phyloP scores from a whole-genome alignment of 1,140 invertebrate genomes.

The Andrena cerasifolii region DNA sequence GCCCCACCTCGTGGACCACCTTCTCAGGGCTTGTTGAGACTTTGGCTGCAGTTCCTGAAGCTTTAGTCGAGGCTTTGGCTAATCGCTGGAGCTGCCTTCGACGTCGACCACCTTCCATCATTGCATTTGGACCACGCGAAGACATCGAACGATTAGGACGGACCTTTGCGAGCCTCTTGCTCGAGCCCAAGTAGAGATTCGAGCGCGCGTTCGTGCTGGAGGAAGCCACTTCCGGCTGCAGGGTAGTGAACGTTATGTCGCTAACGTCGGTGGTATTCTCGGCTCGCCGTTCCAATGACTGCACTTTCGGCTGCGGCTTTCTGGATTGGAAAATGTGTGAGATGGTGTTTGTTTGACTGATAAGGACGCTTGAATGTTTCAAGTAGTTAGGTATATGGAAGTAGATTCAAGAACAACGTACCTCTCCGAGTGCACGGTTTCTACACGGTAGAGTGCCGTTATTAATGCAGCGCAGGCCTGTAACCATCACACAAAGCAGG shows the following conservation, averaged over 20 bases:
- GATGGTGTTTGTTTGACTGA: not conserved
- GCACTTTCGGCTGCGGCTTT: not conserved
- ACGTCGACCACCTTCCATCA: not conserved
- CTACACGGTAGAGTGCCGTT: slow-evolving; percentile 19
- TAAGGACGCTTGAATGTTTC: not conserved
- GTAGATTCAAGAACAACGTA: not conserved
- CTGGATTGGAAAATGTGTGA: not conserved
- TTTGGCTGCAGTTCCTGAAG: no score
- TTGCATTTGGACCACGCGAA: no score
- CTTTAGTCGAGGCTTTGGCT: no score
- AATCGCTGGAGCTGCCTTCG: slow-evolving; percentile 21
- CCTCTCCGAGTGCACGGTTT: slow-evolving; percentile 33
- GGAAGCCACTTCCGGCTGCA: not conserved
- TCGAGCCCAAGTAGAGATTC: fast-evolving
- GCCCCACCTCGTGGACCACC: not conserved
- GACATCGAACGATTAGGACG: not conserved
- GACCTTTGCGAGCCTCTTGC: not conserved
- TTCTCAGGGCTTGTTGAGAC: no score
- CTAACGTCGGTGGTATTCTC: not conserved
- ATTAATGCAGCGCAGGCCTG: slow-evolving; percentile 45
- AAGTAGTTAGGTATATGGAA: not conserved
- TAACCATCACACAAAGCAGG: not conserved
- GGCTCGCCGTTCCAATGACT: not conserved
- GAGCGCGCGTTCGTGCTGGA: no score
- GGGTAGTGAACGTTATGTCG: slow-evolving; percentile 31